Percentiles rank a stretch among this genome's conserved stretches.
These are phyloP conservation scores for Nestor notabilis DNA, from an alignment of 2,113 vertebrate species.

Conservation along the genomic window DNA sequence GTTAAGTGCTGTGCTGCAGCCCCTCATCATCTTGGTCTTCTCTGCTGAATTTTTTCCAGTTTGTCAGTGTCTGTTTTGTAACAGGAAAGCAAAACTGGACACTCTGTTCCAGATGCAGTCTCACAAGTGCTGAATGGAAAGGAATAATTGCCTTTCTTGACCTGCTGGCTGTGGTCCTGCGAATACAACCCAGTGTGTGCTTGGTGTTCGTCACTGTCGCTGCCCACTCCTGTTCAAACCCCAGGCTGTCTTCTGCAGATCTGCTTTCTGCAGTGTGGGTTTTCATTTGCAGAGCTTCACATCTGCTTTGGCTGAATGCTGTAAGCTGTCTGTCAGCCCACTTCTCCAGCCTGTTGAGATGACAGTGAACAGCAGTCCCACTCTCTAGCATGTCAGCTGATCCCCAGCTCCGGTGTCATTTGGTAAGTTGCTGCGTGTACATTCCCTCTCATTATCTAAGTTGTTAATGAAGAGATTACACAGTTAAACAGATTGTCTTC, in stretches of 20 bases:
- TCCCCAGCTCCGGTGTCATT: neutral
- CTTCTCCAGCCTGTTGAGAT: neutral
- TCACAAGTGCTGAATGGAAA: neutral
- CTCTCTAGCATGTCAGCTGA: neutral
- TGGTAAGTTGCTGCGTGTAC: neutral
- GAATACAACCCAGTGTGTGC: fast-evolving
- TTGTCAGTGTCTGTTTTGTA: neutral
- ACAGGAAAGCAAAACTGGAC: neutral
- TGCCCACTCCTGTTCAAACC: neutral
- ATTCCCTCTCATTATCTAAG: neutral
- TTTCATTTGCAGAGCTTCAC: neutral
- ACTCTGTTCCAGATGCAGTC: neutral
- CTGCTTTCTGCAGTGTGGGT: neutral
- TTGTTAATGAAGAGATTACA: neutral
- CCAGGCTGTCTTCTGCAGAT: neutral
- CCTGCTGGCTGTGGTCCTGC: neutral
- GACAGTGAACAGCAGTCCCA: fast-evolving
- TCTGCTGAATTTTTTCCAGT: neutral
- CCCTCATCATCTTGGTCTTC: neutral
- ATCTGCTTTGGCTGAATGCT: neutral
- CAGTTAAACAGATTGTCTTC: neutral
- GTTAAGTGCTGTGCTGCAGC: fast-evolving
- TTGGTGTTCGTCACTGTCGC: fast-evolving
- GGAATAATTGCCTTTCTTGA: neutral
- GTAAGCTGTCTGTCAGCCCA: neutral